These are phyloP conservation scores for Spinibarbus caldwelli DNA, from an alignment of 2,797 vertebrate genomes.

Conservation along the genomic window DNA sequence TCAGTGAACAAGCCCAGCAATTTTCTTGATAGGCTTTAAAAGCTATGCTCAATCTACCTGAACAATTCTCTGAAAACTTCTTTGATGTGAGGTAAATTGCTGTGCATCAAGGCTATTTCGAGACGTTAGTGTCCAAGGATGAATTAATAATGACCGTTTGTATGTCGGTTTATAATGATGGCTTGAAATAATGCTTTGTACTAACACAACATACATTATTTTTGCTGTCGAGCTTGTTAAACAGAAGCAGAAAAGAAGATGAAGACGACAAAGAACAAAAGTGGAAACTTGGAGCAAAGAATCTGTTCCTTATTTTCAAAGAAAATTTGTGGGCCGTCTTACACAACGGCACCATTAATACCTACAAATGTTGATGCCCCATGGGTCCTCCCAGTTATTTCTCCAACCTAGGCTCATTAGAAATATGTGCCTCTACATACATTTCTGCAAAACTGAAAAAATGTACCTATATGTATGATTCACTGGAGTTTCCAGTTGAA, in stretches of 20 bases:
- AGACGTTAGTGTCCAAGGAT: slow-evolving; percentile 16
- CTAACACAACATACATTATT: slow-evolving; percentile 23
- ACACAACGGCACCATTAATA: slow-evolving; percentile 26
- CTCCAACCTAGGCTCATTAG: no score
- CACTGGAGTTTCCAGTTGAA: no score
- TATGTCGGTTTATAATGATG: slow-evolving; percentile 29
- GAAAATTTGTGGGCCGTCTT: slow-evolving; percentile 36
- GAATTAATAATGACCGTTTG: slow-evolving; percentile 40
- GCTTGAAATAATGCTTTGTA: slow-evolving; percentile 21
- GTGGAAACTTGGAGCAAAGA: background rate
- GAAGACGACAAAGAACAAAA: slow-evolving; percentile 3
- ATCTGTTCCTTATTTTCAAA: slow-evolving; percentile 25
- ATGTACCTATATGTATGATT: no score
- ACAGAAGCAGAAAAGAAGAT: slow-evolving; percentile 24
- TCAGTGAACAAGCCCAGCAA: slow-evolving; percentile 49
- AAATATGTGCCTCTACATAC: no score
- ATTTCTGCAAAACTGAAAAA: no score
- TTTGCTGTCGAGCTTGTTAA: slow-evolving; percentile 19
- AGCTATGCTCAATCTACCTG: slow-evolving; percentile 43
- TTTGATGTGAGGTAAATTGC: slow-evolving; percentile 49
- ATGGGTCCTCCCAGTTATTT: slow-evolving; percentile 36
- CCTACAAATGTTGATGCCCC: slow-evolving; percentile 12
- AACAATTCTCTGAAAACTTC: slow-evolving; percentile 39
- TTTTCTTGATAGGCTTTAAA: slow-evolving; percentile 56
- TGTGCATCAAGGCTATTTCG: background rate